Evolutionary conservation across 92 coral and sea anemone species (phyloP), one percentile per base, ranked within the genome.

Genomic region (Epizoanthus fatuus): DNA sequence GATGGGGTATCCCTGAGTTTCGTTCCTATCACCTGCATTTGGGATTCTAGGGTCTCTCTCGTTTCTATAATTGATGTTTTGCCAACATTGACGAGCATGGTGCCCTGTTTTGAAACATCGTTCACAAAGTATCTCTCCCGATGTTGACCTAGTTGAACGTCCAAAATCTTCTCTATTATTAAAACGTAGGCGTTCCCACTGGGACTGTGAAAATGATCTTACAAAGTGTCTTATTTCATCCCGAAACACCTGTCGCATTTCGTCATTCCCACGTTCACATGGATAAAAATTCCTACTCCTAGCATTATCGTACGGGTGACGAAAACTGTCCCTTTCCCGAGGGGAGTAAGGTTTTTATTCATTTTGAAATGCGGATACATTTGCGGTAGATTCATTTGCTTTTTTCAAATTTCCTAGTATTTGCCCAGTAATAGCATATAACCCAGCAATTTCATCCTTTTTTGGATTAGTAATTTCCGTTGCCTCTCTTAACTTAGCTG

Each of bases 111-210:
- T n/a, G n/a, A n/a, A n/a, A n/a, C n/a, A n/a, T n/a, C n/a, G n/a
- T n/a, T n/a, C n/a, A n/a, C n/a, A n/a, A n/a, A n/a, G n/a, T n/a
- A n/a, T n/a, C n/a, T n/a, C n/a, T n/a, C n/a, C n/a, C n/a, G n/a
- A n/a, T n/a, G n/a, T n/a, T n/a, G 29, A 35, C 20, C 80, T 32
- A 15, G 3, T 35, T 15, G 80, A 75, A 3, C 54, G 38, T 4
- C 80, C 80, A 38, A 75, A 74, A 32, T 54, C 79, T 4, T 65
- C 64, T 14, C 79, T 62, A 12, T 56, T 1, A 6, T 74, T 74
- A 15, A 55, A 75, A 22, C 66, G 58, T 6, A 75, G 7, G 53
- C 80, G 62, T 51, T 73, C 63, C 47, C 79, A 14, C 15, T 73
- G 79, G 3, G 63, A 9, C 7, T 20, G 6, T 25, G 44, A 59